Percentiles rank a stretch among this genome's conserved stretches.
phyloP scores from a whole-genome alignment of 2,888 invertebrate genomes.

The Pollenia amentaria region DNA sequence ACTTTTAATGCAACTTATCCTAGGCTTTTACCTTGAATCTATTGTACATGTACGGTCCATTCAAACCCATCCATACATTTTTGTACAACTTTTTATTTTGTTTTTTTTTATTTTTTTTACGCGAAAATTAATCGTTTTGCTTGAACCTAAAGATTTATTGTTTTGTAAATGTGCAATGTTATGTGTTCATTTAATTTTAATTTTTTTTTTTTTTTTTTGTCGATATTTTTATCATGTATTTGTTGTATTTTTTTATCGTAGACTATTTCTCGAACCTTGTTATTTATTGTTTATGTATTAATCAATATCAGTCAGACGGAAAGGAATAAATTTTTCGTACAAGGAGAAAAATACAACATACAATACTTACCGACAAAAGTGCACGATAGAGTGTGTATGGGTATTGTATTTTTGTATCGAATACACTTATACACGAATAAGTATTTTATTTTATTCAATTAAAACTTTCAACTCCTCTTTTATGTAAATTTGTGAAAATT shows the following conservation, averaged over 20 bases:
- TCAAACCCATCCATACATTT: constrained; percentile 49
- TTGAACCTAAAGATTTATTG: constrained; percentile 72
- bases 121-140: constrained; percentile 74
- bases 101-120: constrained; percentile 54
- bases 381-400: background rate
- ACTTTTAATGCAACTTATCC: constrained; percentile 45
- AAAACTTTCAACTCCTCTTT: constrained; percentile 68
- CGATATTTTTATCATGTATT: constrained; percentile 18
- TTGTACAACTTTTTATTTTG: constrained; percentile 20
- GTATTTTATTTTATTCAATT: constrained; percentile 54
- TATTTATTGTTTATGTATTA: constrained; percentile 72
- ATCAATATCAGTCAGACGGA: constrained; percentile 72
- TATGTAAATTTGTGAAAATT: constrained; percentile 71
- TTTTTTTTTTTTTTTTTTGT: constrained; percentile 16
- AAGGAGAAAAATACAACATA: constrained; percentile 24
- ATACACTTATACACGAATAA: background rate
- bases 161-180: constrained; percentile 70
- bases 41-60: constrained; percentile 30
- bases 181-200: constrained; percentile 36
- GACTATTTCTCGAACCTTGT: constrained; percentile 58
- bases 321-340: constrained; percentile 57
- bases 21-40: constrained; percentile 68
- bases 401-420: background rate
- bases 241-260: constrained; percentile 35
- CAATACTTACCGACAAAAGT: background rate